Base-by-base conservation (phyloP, 2,113 vertebrate genomes). In the Microcebus lehilahytsara region DNA sequence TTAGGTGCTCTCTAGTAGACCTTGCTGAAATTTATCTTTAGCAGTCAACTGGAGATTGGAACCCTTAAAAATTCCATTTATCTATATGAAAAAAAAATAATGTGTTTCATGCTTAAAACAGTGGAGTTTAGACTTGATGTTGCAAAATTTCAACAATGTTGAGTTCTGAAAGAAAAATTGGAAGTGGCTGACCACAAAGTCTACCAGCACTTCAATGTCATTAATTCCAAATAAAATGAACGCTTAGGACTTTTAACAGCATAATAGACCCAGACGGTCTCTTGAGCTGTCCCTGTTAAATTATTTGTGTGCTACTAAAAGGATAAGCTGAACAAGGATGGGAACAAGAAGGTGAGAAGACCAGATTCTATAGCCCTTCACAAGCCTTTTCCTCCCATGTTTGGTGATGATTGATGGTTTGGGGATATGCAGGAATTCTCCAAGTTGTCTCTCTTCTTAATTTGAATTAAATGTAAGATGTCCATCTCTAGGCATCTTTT, bases 401-500 rank as follows among this genome's bases (percentile, higher is more conserved):
- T 75, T 67, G 23, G 3, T 25, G 83, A 27, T 87, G 40, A 89
- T n/a, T 80, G 46, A 5, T 74, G 56, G 87, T 92, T 85, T 85
- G 23, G 37, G 37, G 13, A 75, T 92, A 85, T 37, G n/a, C 37
- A 20, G 37, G 9, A 75, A 83, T 86, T 83, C 20, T 71, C 66
- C 6, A 2, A 62, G 13, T 17, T 80, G 10, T 49, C 34, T 56
- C 1, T 85, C 56, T 95, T 72, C 30, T 91, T 58, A 88, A 56
- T 92, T 78, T 78, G 46, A 84, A 83, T 51, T 78, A 83, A 85
- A 51, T 72, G 17, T 92, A 95, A 81, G 27, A 60, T 62, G 42
- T 49, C 30, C 89, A 83, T 79, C 37, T 91, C 85, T 97, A 69
- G 89, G 37, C 19, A 89, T 96, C 72, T 93, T 93, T 89, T 95